These are phyloP conservation scores for Megathymus violae DNA, from an alignment of 1,140 invertebrate genomes.

Conservation along the genomic window DNA sequence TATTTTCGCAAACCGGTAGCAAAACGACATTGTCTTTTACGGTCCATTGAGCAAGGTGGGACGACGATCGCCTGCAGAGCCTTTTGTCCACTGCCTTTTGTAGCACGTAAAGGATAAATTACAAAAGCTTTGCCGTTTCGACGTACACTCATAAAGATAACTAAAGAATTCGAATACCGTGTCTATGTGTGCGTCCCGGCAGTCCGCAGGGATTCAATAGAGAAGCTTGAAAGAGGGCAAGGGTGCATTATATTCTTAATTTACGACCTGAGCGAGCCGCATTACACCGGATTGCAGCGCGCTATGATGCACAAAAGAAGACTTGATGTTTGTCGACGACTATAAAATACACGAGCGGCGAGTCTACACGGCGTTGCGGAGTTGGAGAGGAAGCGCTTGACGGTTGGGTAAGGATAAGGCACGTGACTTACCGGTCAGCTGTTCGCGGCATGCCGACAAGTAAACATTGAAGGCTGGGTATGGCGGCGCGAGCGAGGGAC, in stretches of 20 bases:
- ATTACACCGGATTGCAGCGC: conserved; percentile 55
- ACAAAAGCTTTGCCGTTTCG: conserved; percentile 69
- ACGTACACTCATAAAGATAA: conserved; percentile 68
- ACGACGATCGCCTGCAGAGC: conserved; percentile 55
- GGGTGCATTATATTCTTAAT: conserved; percentile 77
- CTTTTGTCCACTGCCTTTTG: conserved; percentile 72
- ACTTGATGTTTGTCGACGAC: conserved; percentile 9
- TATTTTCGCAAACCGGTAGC: conserved; percentile 77
- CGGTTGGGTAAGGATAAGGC: conserved; percentile 35
- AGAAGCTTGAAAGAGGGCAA: conserved; percentile 64
- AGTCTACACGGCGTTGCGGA: conserved; percentile 26
- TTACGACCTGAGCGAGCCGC: conserved; percentile 56
- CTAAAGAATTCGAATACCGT: conserved; percentile 62
- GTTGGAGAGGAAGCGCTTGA: conserved; percentile 13
- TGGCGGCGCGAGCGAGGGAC: conserved; percentile 59
- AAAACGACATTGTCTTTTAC: conserved; percentile 60
- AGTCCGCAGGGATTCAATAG: conserved; percentile 61
- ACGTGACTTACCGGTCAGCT: conserved; percentile 83
- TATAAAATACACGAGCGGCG: conserved; percentile 49
- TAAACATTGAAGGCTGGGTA: conserved; percentile 75
- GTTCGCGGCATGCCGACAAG: conserved; percentile 69
- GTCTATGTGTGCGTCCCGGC: conserved; percentile 48
- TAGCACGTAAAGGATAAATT: conserved; percentile 73
- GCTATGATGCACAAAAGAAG: conserved; percentile 49
- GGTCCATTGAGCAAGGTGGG: conserved; percentile 50